Base-by-base conservation (phyloP, 2,113 vertebrate genomes). In the Chaetodon auriga region DNA sequence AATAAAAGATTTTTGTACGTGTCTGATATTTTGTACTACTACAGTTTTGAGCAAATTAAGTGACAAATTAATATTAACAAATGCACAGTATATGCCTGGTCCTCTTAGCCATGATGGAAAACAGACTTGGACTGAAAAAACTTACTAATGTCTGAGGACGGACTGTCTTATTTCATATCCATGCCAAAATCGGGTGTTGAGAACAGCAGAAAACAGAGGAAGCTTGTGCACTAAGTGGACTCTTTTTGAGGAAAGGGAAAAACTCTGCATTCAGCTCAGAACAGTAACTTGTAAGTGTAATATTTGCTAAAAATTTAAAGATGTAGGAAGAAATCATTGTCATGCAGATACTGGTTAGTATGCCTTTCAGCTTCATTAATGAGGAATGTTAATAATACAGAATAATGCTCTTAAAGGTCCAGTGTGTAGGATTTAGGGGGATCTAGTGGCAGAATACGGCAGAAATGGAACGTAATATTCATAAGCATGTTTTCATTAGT, bases 91-190 rank as follows among this genome's bases (percentile, higher is more conserved):
- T 30, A 30, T 30, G 30, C 30, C 30, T 30, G 30, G 30, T 30
- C 30, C 30, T 30, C 30, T 30, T 30, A 43, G 14, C 6, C 10
- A 64, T 54, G 38, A 82, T 36, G 19, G 60, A 82, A 79, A 79
- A 68, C 85, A 87, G 73, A 63, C 38, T 30, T 73, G 19, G 8
- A 71, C 38, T 35, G 64, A 63, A 61, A 43, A 78, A 66, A 25
- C 16, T 21, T n/a, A 70, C 45, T 61, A 51, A 38, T 81, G 65
- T 73, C 75, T 63, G 30, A 68, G 36, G n/a, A 46, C 7, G 18
- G 19, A 57, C 45, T 77, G 75, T 58, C 16, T 83, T 2, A 70
- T 75, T 81, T 83, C n/a, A 75, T 68, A 9, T 49, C 11, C 36
- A 61, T 69, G 19, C 1, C 55, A 75, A 82, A 64, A 70, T 55